Evolutionary conservation across 2,113 vertebrate species (phyloP).

Genomic region (Anser brachyrhynchus): DNA sequence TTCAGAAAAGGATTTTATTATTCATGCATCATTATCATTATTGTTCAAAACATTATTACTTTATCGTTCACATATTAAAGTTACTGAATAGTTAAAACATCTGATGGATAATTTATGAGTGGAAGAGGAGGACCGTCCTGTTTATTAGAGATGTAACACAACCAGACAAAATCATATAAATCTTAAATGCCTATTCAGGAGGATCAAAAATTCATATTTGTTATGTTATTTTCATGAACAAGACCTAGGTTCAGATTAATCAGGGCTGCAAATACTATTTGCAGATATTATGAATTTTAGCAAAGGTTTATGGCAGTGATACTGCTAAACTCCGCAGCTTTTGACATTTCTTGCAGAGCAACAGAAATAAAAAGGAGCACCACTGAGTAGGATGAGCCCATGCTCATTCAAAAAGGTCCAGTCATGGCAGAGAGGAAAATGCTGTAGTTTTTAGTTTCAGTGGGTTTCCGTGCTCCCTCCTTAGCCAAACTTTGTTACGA

Average conservation of each 20-base stretch:
- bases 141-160: conserved; percentile 17
- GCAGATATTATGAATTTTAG: not conserved
- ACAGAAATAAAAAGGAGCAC: not conserved
- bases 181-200: not conserved
- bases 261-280: not conserved
- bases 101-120: conserved; percentile 1
- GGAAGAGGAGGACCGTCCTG: not conserved
- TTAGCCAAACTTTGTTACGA: not conserved
- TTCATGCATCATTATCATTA: not conserved
- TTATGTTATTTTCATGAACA: not conserved
- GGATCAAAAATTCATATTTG: not conserved
- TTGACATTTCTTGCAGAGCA: not conserved
- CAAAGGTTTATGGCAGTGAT: not conserved
- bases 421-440: not conserved
- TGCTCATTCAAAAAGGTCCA: not conserved
- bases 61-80: conserved; percentile 13
- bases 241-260: not conserved
- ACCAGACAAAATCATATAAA: not conserved
- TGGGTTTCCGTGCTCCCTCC: not conserved
- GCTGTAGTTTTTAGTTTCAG: too few relatives aligned
- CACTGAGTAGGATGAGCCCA: not conserved
- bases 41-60: conserved; percentile 44
- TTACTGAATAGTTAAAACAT: conserved; percentile 17
- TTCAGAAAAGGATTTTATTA: not conserved
- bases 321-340: not conserved